Evolutionary conservation across 1,140 invertebrate genomes (phyloP).

Genomic region (Arctopsyche grandis): DNA sequence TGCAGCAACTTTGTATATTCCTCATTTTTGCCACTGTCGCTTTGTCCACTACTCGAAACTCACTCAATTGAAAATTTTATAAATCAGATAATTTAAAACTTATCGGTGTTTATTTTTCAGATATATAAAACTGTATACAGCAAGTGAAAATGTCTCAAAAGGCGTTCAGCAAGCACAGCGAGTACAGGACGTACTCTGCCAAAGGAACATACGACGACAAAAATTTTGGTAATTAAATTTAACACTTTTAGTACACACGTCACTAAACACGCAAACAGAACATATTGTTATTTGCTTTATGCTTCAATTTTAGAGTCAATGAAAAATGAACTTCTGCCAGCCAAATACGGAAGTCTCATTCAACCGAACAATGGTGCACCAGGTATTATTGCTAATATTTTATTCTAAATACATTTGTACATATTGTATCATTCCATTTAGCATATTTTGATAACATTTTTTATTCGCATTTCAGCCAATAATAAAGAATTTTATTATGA

Average conservation of each 20-base stretch:
- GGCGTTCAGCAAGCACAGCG: slow-evolving; percentile 64
- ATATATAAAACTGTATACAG: not conserved
- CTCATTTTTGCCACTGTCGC: no score
- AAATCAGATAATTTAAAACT: no score
- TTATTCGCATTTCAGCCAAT: slow-evolving; percentile 49
- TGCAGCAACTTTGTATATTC: no score
- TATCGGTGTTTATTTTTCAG: not conserved
- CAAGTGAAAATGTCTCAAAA: slow-evolving; percentile 67
- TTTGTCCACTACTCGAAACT: no score
- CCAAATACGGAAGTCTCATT: slow-evolving; percentile 63
- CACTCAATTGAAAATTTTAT: no score
- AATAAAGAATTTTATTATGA: slow-evolving; percentile 65
- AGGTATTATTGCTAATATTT: slow-evolving; percentile 33
- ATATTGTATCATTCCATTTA: no score
- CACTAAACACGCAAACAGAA: not conserved
- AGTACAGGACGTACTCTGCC: slow-evolving; percentile 63
- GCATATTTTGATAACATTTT: not conserved
- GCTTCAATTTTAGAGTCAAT: slow-evolving; percentile 60
- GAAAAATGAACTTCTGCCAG: slow-evolving; percentile 64
- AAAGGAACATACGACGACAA: slow-evolving; percentile 62
- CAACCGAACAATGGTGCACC: slow-evolving; percentile 56
- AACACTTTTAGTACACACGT: not conserved
- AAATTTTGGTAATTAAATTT: slow-evolving; percentile 60
- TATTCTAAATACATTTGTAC: not conserved
- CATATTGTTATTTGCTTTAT: not conserved